These are phyloP conservation scores for Theonella swinhoei DNA, from an alignment of 37 sponge, comb jelly and placozoan species.

Conservation along the genomic window DNA sequence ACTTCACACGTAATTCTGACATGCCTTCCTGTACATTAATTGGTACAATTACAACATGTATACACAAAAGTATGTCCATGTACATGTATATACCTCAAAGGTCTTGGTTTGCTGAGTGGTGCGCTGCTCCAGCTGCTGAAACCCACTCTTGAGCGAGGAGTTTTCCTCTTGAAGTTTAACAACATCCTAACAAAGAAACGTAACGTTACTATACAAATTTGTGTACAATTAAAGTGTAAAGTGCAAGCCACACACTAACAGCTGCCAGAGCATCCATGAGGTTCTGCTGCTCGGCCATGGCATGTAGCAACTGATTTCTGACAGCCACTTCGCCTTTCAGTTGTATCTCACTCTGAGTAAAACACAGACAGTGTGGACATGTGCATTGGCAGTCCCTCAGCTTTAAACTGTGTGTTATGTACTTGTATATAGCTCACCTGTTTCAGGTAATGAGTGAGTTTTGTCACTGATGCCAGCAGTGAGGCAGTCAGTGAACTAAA, in stretches of 20 bases:
- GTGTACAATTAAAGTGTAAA: not conserved
- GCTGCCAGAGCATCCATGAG: conserved; percentile 64
- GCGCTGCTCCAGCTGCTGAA: not conserved
- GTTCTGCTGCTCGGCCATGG: conserved; percentile 70
- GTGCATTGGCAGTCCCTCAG: no score
- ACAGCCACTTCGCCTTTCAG: conserved; percentile 54
- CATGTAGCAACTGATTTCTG: conserved; percentile 47
- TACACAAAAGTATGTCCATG: not conserved
- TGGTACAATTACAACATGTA: not conserved
- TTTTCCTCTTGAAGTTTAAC: conserved; percentile 46
- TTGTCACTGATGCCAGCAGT: conserved; percentile 35
- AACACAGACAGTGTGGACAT: no score
- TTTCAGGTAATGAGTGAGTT: conserved; percentile 45
- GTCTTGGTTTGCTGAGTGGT: conserved; percentile 14
- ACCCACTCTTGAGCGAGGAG: conserved; percentile 7
- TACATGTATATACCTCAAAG: conserved; percentile 20
- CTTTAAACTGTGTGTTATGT: no score
- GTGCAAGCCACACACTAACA: conserved; percentile 26
- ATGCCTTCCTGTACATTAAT: conserved; percentile 10
- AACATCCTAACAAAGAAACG: conserved; percentile 34
- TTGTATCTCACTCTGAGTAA: conserved; percentile 51
- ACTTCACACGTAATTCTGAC: conserved; percentile 13
- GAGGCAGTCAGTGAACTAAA: conserved; percentile 35
- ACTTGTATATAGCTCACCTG: conserved; percentile 35
- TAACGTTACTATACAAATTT: not conserved